Conservation (phyloP, 2,113 vertebrate species). For the Hemiscyllium ocellatum region DNA sequence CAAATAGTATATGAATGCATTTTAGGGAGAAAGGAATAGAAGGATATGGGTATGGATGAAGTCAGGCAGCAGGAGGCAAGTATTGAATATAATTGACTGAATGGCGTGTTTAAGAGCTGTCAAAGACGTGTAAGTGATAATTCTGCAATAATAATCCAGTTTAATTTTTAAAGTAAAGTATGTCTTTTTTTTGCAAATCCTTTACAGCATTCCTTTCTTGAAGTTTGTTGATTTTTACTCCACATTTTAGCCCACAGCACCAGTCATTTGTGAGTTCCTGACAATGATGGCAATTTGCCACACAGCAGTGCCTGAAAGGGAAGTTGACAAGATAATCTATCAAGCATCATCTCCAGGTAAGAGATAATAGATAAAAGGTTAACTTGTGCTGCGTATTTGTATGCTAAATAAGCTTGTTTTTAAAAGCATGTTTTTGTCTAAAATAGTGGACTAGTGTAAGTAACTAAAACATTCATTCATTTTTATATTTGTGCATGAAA, state of each 20-base stretch:
- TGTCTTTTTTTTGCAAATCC: neutral
- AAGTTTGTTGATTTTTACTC: neutral
- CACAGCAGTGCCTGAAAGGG: constrained; percentile 86
- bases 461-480: neutral
- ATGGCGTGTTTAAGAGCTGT: neutral
- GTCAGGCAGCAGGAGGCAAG: neutral
- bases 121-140: neutral
- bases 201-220: constrained; percentile 18
- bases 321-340: constrained; percentile 76
- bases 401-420: neutral
- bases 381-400: neutral
- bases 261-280: constrained; percentile 93
- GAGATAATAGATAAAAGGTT: constrained; percentile 22
- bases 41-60: neutral
- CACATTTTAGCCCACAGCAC: constrained; percentile 74
- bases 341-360: constrained; percentile 96
- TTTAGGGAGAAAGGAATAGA: neutral
- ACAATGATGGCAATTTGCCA: constrained; percentile 98
- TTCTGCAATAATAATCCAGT: neutral
- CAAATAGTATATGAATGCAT: neutral
- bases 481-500: neutral
- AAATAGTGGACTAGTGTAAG: neutral
- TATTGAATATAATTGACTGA: neutral
- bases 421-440: neutral
- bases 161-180: neutral